phyloP scores from a whole-genome alignment of 2,113 vertebrate species.

The Nycticryphes semicollaris region DNA sequence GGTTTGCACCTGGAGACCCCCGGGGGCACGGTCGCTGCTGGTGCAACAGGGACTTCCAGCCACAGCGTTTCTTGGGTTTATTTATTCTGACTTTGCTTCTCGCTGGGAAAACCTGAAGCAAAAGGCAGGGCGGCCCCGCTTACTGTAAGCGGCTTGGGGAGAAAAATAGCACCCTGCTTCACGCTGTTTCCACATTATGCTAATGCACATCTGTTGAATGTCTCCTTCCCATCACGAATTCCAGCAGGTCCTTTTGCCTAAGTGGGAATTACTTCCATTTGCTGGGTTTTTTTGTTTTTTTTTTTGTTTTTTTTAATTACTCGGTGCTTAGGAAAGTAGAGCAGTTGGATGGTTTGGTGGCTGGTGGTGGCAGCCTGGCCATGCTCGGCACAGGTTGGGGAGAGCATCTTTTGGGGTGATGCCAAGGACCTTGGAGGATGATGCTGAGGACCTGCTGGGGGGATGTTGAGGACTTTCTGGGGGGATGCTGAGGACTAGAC shows the following conservation, averaged over 20 bases:
- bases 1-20: not conserved
- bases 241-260: not conserved
- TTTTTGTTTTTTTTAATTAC: not conserved
- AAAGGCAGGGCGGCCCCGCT: not conserved
- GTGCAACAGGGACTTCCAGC: not conserved
- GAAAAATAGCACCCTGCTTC: not conserved
- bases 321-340: not conserved
- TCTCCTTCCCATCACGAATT: not conserved
- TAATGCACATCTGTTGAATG: constrained; percentile 27
- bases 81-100: not conserved
- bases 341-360: not conserved
- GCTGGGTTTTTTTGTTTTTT: not conserved
- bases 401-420: not conserved
- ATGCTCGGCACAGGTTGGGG: not conserved
- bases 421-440: not conserved
- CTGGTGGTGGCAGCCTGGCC: not conserved
- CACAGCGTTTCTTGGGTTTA: accelerated
- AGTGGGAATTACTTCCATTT: not conserved
- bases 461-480: accelerated
- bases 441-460: not conserved
- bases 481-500: not conserved
- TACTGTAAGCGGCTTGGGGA: not conserved
- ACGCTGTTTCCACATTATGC: not conserved
- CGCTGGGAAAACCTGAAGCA: not conserved
- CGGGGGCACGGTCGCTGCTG: not conserved